These are phyloP conservation scores for Centropus bengalensis DNA, from an alignment of 2,113 vertebrate genomes.

Conservation along the genomic window DNA sequence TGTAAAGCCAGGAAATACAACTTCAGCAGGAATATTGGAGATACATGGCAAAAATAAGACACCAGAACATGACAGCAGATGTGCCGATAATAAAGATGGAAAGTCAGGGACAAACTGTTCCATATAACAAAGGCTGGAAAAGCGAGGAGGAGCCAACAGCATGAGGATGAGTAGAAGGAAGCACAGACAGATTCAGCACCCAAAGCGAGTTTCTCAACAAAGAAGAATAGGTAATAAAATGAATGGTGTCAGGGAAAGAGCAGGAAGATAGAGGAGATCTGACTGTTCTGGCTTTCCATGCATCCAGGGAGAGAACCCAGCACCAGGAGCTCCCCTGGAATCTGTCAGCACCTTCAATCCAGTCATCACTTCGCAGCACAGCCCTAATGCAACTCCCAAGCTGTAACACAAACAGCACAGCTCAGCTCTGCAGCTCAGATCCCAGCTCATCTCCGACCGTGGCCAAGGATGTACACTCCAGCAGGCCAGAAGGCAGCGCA, in stretches of 20 bases:
- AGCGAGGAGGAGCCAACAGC: background rate
- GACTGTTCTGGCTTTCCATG: background rate
- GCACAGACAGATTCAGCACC: background rate
- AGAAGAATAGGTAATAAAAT: background rate
- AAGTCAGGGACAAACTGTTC: background rate
- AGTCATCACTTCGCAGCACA: background rate
- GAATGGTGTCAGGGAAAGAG: background rate
- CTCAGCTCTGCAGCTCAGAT: background rate
- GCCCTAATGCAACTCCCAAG: background rate
- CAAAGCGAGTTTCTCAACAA: background rate
- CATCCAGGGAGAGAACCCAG: background rate
- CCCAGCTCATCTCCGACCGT: background rate
- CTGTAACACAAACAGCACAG: background rate
- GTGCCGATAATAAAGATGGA: background rate
- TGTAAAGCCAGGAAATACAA: background rate
- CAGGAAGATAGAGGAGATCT: background rate
- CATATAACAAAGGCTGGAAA: background rate
- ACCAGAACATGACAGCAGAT: fast-evolving
- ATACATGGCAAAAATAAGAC: background rate
- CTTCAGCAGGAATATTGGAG: background rate
- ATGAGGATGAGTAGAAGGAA: background rate
- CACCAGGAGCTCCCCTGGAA: background rate
- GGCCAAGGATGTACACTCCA: background rate
- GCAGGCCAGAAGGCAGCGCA: background rate
- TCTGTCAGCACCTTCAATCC: constrained; percentile 24